A percentile compares a stretch with the other conserved stretches of the same genome.
These are phyloP conservation scores for Tetragonula clypearis DNA, from an alignment of 1,140 invertebrate species.

Conservation along the genomic window DNA sequence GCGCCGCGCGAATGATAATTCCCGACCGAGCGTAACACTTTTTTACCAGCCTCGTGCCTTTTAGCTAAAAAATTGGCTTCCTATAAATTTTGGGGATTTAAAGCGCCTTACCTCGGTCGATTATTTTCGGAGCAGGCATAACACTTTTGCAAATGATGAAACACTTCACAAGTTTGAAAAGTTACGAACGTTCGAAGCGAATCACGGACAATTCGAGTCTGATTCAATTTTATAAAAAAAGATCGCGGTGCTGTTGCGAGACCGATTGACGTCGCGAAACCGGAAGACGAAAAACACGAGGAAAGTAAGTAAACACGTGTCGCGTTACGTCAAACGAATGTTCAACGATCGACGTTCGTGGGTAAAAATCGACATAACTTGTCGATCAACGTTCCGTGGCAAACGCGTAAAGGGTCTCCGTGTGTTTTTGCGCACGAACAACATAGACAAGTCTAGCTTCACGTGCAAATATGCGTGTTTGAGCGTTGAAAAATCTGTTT, in stretches of 20 bases:
- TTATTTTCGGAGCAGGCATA: background rate
- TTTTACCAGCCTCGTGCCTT: too few species aligned
- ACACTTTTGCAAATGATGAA: background rate
- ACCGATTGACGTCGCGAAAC: background rate
- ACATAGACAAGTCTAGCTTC: background rate
- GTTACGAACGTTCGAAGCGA: background rate
- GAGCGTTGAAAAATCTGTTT: background rate
- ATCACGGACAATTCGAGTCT: background rate
- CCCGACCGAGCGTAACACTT: conserved; percentile 5
- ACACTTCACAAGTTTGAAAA: background rate
- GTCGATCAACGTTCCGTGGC: conserved; percentile 28
- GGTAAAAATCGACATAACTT: conserved; percentile 35
- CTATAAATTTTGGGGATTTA: conserved; percentile 17
- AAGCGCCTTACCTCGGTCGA: background rate
- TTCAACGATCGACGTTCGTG: conserved; percentile 23
- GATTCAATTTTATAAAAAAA: background rate
- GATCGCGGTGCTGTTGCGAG: background rate
- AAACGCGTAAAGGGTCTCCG: background rate
- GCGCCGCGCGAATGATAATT: background rate
- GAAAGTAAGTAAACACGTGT: background rate
- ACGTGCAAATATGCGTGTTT: conserved; percentile 23
- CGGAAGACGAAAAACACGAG: background rate
- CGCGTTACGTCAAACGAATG: background rate
- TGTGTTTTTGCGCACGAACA: background rate
- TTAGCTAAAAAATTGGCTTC: background rate